Base-by-base conservation (phyloP, 64 coral and sea anemone species). In the Trachythela sp. region DNA sequence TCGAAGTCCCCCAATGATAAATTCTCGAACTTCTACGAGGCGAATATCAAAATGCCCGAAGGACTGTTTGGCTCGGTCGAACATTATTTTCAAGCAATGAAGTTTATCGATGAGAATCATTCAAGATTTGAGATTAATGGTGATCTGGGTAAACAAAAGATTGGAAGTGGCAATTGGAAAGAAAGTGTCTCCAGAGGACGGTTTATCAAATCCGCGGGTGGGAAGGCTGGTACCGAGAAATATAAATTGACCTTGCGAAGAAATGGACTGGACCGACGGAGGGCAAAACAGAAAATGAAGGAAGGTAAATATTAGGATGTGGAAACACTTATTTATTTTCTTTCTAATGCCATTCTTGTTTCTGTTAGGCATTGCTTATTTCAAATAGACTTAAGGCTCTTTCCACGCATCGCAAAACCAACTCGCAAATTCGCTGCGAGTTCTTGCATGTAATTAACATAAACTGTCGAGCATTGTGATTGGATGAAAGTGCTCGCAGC, bases 71-170 rank as follows among this genome's bases (percentile, higher is more conserved):
- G 89, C 30, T 96, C 94, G 13, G 94, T 96, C 5, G 94, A 96
- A 59, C 94, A 96, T 85, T 96, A 96, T 49, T 93, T 96, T 35
- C 94, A 96, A 36, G 94, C 91, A 8, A 96, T 93, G 94, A 96
- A 96, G 34, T 96, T 96, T 80, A 71, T 96, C 31, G 86, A 89
- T 39, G 83, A 93, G 56, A 88, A 96, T 77, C 87, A 89, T 30
- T 37, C 64, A 86, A 88, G 87, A 33, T 96, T 96, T 84, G 77
- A 87, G 18, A 93, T 93, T 89, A 89, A 70, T 41, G 86, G 94
- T 1, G 87, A 93, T 33, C 88, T 96, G 26, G 31, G 52, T 60
- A 51, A 59, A 48, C 70, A 84, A 85, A 90, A 30, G 27, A n/a
- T 48, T 54, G 77, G 41, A 40, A 64, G 1, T 54, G 43, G 37